These are phyloP conservation scores for Sakesphorus luctuosus DNA, from an alignment of 2,113 vertebrate genomes.

Conservation along the genomic window DNA sequence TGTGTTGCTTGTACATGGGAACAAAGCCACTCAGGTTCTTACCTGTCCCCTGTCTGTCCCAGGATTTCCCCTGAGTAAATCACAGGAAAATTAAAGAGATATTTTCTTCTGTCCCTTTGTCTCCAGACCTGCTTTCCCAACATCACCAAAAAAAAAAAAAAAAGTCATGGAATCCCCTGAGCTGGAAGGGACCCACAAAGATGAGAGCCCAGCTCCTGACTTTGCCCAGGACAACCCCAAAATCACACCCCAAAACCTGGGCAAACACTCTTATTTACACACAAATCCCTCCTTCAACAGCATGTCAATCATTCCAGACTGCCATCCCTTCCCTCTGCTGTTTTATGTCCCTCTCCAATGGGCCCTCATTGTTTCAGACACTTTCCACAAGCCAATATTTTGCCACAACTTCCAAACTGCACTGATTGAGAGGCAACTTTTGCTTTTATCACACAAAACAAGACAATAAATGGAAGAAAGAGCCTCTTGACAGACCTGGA, in stretches of 20 bases:
- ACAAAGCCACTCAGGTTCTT: neutral
- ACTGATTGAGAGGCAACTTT: neutral
- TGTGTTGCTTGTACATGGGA: neutral
- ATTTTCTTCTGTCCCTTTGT: neutral
- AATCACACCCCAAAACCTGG: neutral
- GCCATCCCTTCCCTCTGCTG: neutral
- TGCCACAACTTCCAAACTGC: neutral
- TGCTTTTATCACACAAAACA: neutral
- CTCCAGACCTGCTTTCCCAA: neutral
- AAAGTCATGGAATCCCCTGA: neutral
- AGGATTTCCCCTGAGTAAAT: neutral
- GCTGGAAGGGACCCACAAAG: neutral
- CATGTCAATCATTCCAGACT: neutral
- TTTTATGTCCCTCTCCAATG: neutral
- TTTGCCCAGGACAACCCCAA: neutral
- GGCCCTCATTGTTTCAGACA: neutral
- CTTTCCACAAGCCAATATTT: neutral
- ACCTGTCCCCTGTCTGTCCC: neutral
- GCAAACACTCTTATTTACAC: neutral
- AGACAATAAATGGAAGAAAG: neutral
- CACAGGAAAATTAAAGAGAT: neutral
- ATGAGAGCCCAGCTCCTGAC: neutral
- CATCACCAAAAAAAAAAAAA: rapidly evolving
- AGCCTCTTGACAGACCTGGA: neutral
- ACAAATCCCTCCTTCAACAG: neutral